A percentile compares a stretch with the other conserved stretches of the same genome.
These are phyloP conservation scores for Gryllus longicercus DNA, from an alignment of 2,888 invertebrate species.

Conservation along the genomic window DNA sequence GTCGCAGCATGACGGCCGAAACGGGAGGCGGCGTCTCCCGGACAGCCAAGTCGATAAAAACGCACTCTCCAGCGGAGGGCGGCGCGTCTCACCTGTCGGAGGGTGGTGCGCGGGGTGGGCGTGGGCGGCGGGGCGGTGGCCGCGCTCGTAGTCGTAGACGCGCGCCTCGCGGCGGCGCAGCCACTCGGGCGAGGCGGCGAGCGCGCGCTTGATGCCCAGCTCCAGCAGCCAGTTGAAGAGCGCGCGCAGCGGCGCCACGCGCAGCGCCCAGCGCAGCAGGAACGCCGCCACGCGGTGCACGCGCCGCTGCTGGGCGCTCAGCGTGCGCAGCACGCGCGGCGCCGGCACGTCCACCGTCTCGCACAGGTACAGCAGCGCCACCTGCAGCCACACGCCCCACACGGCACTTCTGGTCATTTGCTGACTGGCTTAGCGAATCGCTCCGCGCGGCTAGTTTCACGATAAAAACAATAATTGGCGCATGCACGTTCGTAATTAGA, in stretches of 20 bases:
- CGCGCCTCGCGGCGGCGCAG: background rate
- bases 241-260: background rate
- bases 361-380: constrained; percentile 26
- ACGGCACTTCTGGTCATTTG: too few species aligned
- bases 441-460: too few species aligned
- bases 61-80: too few species aligned
- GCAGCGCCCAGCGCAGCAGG: constrained; percentile 32
- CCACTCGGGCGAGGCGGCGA: constrained; percentile 25
- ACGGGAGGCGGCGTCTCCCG: too few species aligned
- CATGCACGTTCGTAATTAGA: too few species aligned
- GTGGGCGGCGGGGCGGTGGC: constrained; percentile 38
- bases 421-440: too few species aligned
- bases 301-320: constrained; percentile 37
- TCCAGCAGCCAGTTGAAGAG: constrained; percentile 34
- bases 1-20: too few species aligned
- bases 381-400: background rate
- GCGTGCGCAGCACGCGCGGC: constrained; percentile 40
- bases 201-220: constrained; percentile 27
- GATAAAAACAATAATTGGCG: too few species aligned
- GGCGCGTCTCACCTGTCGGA: too few species aligned
- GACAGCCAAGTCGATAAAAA: too few species aligned
- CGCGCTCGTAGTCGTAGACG: constrained; percentile 23
- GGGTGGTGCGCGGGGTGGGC: constrained; percentile 37
- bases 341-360: constrained; percentile 38
- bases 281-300: constrained; percentile 27